Base-by-base conservation (phyloP, 2,113 vertebrate genomes). In the Myiopsitta monachus region DNA sequence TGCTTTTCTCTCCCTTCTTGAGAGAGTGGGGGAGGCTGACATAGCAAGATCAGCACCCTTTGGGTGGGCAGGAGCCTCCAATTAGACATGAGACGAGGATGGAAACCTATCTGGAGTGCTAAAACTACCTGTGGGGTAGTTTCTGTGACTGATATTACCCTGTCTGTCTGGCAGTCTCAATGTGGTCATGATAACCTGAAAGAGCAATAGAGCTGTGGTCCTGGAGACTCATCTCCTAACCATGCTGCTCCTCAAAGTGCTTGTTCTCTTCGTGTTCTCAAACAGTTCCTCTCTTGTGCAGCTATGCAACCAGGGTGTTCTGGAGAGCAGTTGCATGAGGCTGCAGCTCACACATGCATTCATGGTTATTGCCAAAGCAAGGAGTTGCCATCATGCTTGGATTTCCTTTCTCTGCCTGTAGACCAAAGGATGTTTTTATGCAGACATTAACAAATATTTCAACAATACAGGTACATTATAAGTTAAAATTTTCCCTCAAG, bases 161-260 rank as follows among this genome's bases (percentile, higher is more conserved):
- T 46, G 30, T 46, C n/a, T 69, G 39, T 75, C 19, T 19, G 18
- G 52, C 7, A n/a, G 18, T 41, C 17, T 31, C 0, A 0, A 14
- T 83, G 43, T 1, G 2, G 21, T 49, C 43, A 36, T 67, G 59
- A 83, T 19, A 47, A 72, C 30, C 11, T 76, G 38, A 49, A 57
- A 77, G 54, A 86, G 5, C 36, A 68, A 36, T 41, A 66, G 83
- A 94, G 8, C 18, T 18, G 8, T 30, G 24, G 28, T 63, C 2
- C 6, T 75, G 46, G 62, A 75, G 21, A 49, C 7, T 31, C 24
- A 63, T 44, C 23, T 41, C 24, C 8, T 62, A 27, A 41, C 8
- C 13, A 4, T 43, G 26, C 13, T 59, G 38, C 5, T 68, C 28
- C 22, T 23, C 43, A 78, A n/a, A 88, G 39, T 1, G 1, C 26